Conservation (phyloP, 2,113 vertebrate genomes). For the Saguinus imperator region DNA sequence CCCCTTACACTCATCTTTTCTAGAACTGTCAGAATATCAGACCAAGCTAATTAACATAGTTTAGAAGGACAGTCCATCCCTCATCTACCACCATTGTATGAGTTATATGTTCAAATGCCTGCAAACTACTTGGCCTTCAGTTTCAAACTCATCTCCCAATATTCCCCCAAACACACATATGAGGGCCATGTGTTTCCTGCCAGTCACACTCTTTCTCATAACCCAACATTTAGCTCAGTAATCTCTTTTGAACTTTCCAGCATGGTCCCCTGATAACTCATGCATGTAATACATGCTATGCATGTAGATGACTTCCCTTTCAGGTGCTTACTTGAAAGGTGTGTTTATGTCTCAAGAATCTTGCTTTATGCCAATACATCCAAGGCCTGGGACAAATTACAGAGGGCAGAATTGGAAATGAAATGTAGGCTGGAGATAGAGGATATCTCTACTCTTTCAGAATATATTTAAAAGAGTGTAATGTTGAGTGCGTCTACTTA, state of each 20-base stretch:
- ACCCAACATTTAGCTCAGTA: background rate
- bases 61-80: background rate
- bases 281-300: background rate
- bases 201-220: background rate
- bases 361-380: background rate
- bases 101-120: background rate
- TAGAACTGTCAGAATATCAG: background rate
- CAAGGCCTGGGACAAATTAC: background rate
- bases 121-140: background rate
- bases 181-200: background rate
- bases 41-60: background rate
- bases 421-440: background rate
- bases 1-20: background rate
- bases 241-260: background rate
- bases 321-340: background rate
- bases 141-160: background rate
- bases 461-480: background rate
- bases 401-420: background rate
- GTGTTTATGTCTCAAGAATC: background rate
- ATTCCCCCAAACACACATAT: background rate
- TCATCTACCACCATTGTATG: background rate
- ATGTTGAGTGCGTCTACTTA: background rate
- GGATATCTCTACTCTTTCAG: no score
- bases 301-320: background rate
- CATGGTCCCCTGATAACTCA: background rate